phyloP scores from a whole-genome alignment of 2,797 vertebrate genomes.

The Peromyscus attwateri region DNA sequence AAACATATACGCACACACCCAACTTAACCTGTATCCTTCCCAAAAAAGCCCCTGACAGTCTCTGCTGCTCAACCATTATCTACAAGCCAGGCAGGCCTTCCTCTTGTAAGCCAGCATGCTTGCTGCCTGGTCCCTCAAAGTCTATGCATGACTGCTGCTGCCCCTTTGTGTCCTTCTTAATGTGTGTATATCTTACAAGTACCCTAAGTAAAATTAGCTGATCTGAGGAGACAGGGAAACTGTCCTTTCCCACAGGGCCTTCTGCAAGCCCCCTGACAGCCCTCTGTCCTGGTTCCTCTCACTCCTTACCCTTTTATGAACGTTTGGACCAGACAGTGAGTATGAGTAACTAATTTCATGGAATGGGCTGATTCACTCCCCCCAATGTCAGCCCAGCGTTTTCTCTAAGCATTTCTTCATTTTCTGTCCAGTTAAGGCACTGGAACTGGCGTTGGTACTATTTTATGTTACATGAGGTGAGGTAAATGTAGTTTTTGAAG shows the following conservation, averaged over 20 bases:
- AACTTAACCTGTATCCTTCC: neutral
- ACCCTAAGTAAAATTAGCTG: neutral
- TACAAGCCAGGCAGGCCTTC: neutral
- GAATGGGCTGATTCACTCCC: neutral
- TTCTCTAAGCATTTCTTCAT: neutral
- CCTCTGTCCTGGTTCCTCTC: neutral
- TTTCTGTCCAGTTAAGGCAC: neutral
- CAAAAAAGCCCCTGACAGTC: neutral
- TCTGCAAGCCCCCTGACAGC: neutral
- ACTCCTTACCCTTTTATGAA: neutral
- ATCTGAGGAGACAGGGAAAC: neutral
- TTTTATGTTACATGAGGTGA: neutral
- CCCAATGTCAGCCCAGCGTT: neutral
- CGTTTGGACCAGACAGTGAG: neutral
- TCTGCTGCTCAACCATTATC: neutral
- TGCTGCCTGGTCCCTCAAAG: neutral
- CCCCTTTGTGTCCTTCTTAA: neutral
- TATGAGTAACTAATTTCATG: neutral
- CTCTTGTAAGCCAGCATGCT: neutral
- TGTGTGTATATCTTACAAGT: neutral
- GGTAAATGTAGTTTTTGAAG: neutral
- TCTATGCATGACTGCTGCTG: accelerated
- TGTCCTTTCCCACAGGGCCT: neutral
- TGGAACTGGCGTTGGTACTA: neutral
- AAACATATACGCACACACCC: neutral